Base-by-base conservation (phyloP, 1,140 invertebrate genomes). In the Drosophila truncata region DNA sequence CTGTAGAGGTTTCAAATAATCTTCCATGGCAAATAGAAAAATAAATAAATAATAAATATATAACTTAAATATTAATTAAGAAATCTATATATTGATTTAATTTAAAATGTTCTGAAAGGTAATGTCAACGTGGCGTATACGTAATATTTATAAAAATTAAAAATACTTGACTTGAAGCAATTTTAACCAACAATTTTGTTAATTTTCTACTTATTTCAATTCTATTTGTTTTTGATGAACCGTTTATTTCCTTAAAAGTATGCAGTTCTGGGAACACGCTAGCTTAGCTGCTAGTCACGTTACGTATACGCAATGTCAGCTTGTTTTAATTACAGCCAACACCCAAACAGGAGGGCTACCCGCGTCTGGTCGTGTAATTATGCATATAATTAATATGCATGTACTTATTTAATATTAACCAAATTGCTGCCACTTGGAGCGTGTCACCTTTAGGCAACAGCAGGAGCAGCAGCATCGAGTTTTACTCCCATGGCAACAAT, bases 351-450 rank as follows among this genome's bases (percentile, higher is more conserved):
- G 27, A 55, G 52, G 16, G 39, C 60, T n/a, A 18, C 52, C 46
- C 46, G 57, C 63, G 52, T 33, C 75, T 72, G 65, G 50, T 71
- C 62, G 80, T 74, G 84, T 87, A 87, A 87, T 87, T 87, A 87
- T 87, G 84, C 80, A 87, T 88, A 78, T 87, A 87, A 87, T 88
- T 88, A 86, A 87, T 87, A 88, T 88, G 80, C 78, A 84, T 83
- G 84, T 87, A 88, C 84, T 70, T 70, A 88, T 88, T 83, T 78
- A 74, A 80, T 83, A 83, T 84, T 78, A 88, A 87, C 84, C 67
- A 78, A 87, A 88, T 88, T 83, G 84, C 65, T 71, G 67, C 50
- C 84, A 87, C 84, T 84, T 78, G 62, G 58, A 60, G 72, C 57
- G 46, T 61, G 59, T 67, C 66, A 74, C 66, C 69, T 61, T 61